These are phyloP conservation scores for Lamprologus sp. DNA, from an alignment of 2,113 vertebrate genomes.

Conservation along the genomic window DNA sequence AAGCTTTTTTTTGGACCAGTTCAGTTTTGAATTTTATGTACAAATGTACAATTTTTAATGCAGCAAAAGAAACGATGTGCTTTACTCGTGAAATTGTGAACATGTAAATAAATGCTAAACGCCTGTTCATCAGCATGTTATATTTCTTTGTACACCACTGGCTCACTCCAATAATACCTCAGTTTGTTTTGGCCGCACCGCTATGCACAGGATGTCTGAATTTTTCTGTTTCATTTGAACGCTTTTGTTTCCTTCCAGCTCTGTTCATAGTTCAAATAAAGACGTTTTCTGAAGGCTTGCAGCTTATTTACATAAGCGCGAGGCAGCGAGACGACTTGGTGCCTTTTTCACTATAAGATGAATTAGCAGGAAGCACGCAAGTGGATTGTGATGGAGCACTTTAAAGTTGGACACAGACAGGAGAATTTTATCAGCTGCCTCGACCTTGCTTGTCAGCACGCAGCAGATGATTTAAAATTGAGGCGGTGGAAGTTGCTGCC, in stretches of 20 bases:
- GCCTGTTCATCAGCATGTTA: not conserved
- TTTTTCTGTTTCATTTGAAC: not conserved
- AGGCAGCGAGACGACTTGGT: not conserved
- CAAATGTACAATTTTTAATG: not conserved
- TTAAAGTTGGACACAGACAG: not conserved
- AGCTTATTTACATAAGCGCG: not conserved
- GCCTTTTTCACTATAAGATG: not conserved
- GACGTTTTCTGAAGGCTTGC: not conserved
- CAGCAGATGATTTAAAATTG: not conserved
- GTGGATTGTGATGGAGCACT: not conserved
- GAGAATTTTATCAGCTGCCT: not conserved
- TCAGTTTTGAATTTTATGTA: not conserved
- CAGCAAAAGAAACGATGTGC: not conserved
- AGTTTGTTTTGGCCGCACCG: not conserved
- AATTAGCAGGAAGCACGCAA: not conserved
- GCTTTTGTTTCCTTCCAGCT: not conserved
- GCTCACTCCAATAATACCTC: not conserved
- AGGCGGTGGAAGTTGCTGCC: not conserved
- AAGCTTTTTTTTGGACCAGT: not conserved
- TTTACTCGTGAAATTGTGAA: not conserved
- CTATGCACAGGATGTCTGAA: not conserved
- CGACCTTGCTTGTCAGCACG: not conserved
- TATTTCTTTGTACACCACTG: not conserved
- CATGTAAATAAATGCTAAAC: constrained; percentile 22
- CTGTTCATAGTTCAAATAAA: constrained; percentile 30